phyloP scores from a whole-genome alignment of 2,797 vertebrate species.

The Percopsis omiscomaycus region DNA sequence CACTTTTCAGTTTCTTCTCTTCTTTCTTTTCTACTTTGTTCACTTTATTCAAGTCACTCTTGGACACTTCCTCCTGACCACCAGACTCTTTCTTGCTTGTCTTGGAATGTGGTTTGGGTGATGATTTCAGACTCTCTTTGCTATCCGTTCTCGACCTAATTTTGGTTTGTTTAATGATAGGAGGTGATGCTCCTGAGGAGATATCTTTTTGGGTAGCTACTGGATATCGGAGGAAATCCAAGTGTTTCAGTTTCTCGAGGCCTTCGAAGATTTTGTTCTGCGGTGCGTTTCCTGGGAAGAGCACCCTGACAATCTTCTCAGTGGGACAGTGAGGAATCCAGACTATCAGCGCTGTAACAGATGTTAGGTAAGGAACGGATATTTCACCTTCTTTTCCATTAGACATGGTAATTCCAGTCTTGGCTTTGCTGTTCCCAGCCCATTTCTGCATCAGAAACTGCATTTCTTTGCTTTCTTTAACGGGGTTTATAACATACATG shows the following conservation, averaged over 20 bases:
- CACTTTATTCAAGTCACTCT: slow-evolving; percentile 85
- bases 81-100: slow-evolving; percentile 83
- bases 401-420: slow-evolving; percentile 92
- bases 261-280: slow-evolving; percentile 99
- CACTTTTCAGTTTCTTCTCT: slow-evolving; percentile 84
- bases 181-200: slow-evolving; percentile 82
- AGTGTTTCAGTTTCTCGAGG: slow-evolving; percentile 93
- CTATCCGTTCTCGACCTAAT: slow-evolving; percentile 95
- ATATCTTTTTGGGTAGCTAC: slow-evolving; percentile 95
- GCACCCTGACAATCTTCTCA: slow-evolving; percentile 95
- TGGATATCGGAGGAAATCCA: slow-evolving; percentile 94
- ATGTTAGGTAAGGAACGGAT: slow-evolving; percentile 97
- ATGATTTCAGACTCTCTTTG: slow-evolving; percentile 96
- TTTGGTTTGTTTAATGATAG: slow-evolving; percentile 91
- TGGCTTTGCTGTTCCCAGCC: slow-evolving; percentile 98
- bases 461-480: slow-evolving; percentile 99
- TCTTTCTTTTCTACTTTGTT: slow-evolving; percentile 85
- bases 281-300: slow-evolving; percentile 97
- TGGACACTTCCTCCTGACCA: slow-evolving; percentile 85
- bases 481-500: slow-evolving; percentile 96
- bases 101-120: slow-evolving; percentile 85
- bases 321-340: slow-evolving; percentile 95
- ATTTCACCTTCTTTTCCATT: slow-evolving; percentile 98
- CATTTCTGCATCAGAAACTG: slow-evolving; percentile 99
- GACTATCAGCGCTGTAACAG: slow-evolving; percentile 95